phyloP scores from a whole-genome alignment of 2,888 invertebrate genomes.

The Tiliacea citrago region DNA sequence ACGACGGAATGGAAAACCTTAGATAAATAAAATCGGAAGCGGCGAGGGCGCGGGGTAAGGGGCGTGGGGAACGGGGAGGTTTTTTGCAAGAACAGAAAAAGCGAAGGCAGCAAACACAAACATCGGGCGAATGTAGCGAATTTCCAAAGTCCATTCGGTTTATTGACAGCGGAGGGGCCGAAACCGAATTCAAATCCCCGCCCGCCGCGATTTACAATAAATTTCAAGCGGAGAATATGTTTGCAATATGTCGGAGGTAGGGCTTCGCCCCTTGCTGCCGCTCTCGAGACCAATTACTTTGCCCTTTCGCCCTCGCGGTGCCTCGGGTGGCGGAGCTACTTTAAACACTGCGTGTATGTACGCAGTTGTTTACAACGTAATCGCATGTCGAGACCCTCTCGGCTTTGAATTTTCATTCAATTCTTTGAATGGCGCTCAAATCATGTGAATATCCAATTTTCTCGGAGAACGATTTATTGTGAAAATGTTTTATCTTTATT shows the following conservation, averaged over 20 bases:
- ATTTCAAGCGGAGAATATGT: constrained; percentile 89
- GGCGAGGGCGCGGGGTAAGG: constrained; percentile 63
- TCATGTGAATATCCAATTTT: constrained; percentile 72
- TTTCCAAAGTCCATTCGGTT: constrained; percentile 88
- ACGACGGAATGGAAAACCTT: constrained; percentile 89
- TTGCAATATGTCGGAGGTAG: constrained; percentile 85
- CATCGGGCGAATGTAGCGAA: constrained; percentile 88
- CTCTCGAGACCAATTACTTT: constrained; percentile 76
- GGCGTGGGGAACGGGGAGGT: constrained; percentile 59
- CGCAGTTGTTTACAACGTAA: constrained; percentile 86
- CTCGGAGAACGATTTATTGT: constrained; percentile 55
- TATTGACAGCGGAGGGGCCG: constrained; percentile 83
- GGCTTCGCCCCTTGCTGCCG: constrained; percentile 64
- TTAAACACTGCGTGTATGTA: constrained; percentile 83
- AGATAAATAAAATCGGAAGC: constrained; percentile 89
- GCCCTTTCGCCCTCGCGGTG: constrained; percentile 73
- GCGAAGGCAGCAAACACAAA: constrained; percentile 87
- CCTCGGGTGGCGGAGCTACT: constrained; percentile 69
- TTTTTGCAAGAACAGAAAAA: constrained; percentile 82
- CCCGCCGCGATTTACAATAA: constrained; percentile 88
- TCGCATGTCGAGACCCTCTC: constrained; percentile 72
- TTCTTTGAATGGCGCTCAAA: constrained; percentile 79
- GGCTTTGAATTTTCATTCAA: constrained; percentile 75
- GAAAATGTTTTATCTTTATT: constrained; percentile 57
- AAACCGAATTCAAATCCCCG: constrained; percentile 83